These are phyloP conservation scores for Palythoa caribaeorum DNA, from an alignment of 92 coral and sea anemone genomes.

Conservation along the genomic window DNA sequence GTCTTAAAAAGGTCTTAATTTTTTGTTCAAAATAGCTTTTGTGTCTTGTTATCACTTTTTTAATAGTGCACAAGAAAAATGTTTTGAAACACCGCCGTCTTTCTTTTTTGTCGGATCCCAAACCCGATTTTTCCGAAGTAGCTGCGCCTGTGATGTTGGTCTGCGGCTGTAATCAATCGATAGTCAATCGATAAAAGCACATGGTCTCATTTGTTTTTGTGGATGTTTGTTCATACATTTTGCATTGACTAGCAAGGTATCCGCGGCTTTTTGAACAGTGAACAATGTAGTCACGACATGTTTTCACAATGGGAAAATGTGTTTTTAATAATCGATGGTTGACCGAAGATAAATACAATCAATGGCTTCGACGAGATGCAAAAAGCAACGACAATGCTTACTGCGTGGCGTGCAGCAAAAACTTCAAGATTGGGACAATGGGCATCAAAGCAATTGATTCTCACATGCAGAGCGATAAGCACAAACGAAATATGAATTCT, in stretches of 20 bases:
- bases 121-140: not conserved
- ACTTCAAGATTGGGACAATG: not conserved
- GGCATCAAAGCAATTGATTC: slow-evolving; percentile 1
- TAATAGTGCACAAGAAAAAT: not conserved
- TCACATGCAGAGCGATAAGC: not conserved
- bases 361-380: slow-evolving; percentile 18
- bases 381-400: slow-evolving; percentile 17
- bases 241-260: not conserved
- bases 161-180: slow-evolving; percentile 1
- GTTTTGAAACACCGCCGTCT: not conserved
- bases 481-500: slow-evolving; percentile 11
- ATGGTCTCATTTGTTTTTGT: too few species aligned
- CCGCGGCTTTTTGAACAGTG: not conserved
- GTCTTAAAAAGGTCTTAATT: not conserved
- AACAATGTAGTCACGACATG: slow-evolving; percentile 14
- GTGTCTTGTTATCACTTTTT: not conserved
- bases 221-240: too few species aligned
- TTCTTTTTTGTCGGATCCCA: not conserved
- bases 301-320: slow-evolving; percentile 1
- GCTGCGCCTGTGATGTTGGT: not conserved
- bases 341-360: slow-evolving; percentile 19
- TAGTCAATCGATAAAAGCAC: not conserved
- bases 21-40: not conserved
- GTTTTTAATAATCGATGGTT: slow-evolving; percentile 15
- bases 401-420: slow-evolving; percentile 8